Evolutionary conservation across 2,888 invertebrate species (phyloP), one percentile per base, ranked within the genome.

Genomic region (Tupiocoris notatus): DNA sequence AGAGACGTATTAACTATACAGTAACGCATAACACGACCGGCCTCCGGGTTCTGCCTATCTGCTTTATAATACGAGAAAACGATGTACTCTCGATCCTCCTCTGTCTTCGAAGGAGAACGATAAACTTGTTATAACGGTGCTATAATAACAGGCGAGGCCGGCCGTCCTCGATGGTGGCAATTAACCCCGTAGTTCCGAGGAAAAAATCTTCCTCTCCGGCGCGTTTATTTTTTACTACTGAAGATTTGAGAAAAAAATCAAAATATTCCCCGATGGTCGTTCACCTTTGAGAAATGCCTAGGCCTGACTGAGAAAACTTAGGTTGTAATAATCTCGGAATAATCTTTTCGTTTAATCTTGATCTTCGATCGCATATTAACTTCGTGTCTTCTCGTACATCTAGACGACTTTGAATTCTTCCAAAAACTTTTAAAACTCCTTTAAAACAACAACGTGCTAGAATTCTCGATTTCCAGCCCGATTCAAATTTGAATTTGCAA

Each of bases 41-140:
- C 16, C 21, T 67, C 56, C 67, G 20, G 67, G 57, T 67, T 22
- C 22, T 57, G 20, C 54, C 25, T 66, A 57, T 56, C 22, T 22
- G 67, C 39, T 39, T 12, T 3, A 3, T 39, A 39, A 39, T 12
- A 7, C 39, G 39, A 12, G 3, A 39, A 39, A 39, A 39, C 6
- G 39, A 39, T 12, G 6, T 39, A 3, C 12, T 12, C 3, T 39
- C 39, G 3, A 7, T 39, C 39, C 39, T 39, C n/a, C 39, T 39
- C 39, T 39, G 12, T 39, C 3, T 12, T 7, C 39, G 39, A 39
- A 39, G 39, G 39, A 39, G 39, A 39, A 39, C 39, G 39, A 39
- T 39, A 39, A 39, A 39, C 39, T 67, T 57, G 54, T 67, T 67
- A 24, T 54, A 67, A 67, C 67, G 67, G 67, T 67, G n/a, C 65